phyloP scores from a whole-genome alignment of 1,140 invertebrate genomes.

The Caenorhabditis elegans region DNA sequence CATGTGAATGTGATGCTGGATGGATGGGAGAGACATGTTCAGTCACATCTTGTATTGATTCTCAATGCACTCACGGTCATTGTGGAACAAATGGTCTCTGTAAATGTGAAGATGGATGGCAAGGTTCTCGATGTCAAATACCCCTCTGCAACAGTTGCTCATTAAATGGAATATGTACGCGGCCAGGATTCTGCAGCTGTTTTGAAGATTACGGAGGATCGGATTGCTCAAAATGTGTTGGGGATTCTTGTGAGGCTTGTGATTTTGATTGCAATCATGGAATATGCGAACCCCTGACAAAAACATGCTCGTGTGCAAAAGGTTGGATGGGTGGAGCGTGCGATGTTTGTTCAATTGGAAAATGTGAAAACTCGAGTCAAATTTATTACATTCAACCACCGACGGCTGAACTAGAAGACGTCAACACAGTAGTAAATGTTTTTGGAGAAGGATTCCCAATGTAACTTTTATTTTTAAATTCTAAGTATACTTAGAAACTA shows the following conservation, averaged over 20 bases:
- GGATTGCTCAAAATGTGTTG: constrained; percentile 8
- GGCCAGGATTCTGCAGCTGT: not conserved
- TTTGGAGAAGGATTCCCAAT: constrained; percentile 29
- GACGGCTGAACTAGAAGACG: constrained; percentile 26
- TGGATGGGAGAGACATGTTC: constrained; percentile 18
- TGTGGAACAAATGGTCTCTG: constrained; percentile 14
- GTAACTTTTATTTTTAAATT: not conserved
- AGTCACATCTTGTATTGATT: not conserved
- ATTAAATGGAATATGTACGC: constrained; percentile 13
- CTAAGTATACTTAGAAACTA: not conserved
- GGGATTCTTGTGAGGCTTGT: constrained; percentile 27
- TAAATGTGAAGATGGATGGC: constrained; percentile 9
- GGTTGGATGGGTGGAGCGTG: constrained; percentile 36
- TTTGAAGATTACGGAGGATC: constrained; percentile 31
- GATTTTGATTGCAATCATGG: constrained; percentile 38
- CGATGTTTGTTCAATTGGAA: constrained; percentile 31
- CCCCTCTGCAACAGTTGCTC: constrained; percentile 15
- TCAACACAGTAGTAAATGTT: constrained; percentile 15
- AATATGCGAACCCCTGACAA: not conserved
- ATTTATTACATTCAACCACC: constrained; percentile 7
- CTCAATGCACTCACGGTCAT: not conserved
- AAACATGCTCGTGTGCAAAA: constrained; percentile 34
- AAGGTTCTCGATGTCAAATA: constrained; percentile 32
- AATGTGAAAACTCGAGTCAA: not conserved
- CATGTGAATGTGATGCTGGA: not conserved